Conservation (phyloP, 2,113 vertebrate species). For the Grallaria varia region DNA sequence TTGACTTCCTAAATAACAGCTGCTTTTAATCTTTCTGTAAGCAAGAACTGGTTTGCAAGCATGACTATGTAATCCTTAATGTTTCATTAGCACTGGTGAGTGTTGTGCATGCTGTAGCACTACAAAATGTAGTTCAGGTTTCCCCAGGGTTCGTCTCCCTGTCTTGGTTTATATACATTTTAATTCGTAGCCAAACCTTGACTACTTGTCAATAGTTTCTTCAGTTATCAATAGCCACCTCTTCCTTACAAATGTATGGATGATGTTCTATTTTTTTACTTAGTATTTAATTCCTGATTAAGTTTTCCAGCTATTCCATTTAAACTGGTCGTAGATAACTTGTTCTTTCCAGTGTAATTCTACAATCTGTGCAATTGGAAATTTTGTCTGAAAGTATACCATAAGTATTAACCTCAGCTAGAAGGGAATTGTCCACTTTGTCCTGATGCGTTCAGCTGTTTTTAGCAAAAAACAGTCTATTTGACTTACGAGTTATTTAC, state of each 20-base stretch:
- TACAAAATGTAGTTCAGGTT: background rate
- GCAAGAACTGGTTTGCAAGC: background rate
- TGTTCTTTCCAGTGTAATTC: background rate
- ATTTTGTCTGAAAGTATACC: background rate
- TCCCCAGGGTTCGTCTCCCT: background rate
- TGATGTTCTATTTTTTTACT: background rate
- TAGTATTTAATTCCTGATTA: background rate
- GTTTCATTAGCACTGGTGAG: background rate
- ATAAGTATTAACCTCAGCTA: background rate
- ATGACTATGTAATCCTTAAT: background rate
- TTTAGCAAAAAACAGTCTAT: rapidly evolving
- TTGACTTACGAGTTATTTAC: background rate
- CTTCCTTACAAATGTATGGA: background rate
- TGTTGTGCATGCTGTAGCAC: background rate
- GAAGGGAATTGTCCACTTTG: background rate
- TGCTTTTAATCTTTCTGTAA: background rate
- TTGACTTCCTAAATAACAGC: background rate
- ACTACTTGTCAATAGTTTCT: background rate
- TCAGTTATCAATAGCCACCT: background rate
- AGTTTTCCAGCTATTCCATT: background rate
- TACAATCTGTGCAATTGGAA: background rate
- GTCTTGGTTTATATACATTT: background rate
- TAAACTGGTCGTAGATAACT: background rate
- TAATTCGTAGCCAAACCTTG: background rate
- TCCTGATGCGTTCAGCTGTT: background rate